A percentile compares a stretch with the other conserved stretches of the same genome.
phyloP scores from a whole-genome alignment of 2,888 invertebrate species.

The Cataglyphis rosenhaueri region DNA sequence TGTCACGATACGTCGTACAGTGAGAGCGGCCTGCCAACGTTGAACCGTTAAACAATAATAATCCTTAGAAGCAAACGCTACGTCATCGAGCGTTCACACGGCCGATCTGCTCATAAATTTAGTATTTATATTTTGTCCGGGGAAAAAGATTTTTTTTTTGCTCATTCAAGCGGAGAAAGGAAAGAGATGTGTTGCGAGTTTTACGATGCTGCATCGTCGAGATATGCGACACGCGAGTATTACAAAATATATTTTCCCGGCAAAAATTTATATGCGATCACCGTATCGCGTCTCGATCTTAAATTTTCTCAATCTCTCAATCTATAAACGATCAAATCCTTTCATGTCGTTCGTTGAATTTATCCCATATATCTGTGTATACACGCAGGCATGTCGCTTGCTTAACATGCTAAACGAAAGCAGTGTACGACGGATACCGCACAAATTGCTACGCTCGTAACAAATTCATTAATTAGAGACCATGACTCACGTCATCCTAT shows the following conservation, averaged over 20 bases:
- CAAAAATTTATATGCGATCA: neutral
- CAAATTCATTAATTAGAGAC: constrained; percentile 71
- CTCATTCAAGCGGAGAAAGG: neutral
- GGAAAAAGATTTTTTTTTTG: neutral
- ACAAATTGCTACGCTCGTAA: constrained; percentile 68
- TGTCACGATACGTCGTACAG: constrained; percentile 41
- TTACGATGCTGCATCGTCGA: neutral
- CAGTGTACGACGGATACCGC: constrained; percentile 62
- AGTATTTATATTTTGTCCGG: constrained; percentile 3
- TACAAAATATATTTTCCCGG: neutral
- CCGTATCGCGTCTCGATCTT: neutral
- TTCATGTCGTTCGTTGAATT: constrained; percentile 17
- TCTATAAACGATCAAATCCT: neutral
- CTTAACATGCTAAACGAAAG: constrained; percentile 58
- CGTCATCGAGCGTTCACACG: constrained; percentile 34
- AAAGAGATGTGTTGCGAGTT: neutral
- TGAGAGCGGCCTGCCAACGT: constrained; percentile 10
- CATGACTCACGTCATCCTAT: constrained; percentile 69
- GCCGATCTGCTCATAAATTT: constrained; percentile 34
- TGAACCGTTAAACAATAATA: constrained; percentile 49
- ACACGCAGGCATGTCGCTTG: constrained; percentile 23
- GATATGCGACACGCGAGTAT: neutral
- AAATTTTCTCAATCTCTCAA: neutral
- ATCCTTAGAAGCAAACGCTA: constrained; percentile 10
- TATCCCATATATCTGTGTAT: constrained; percentile 9